Conservation (phyloP, 2,113 vertebrate genomes). For the Paradisaea rubra region DNA sequence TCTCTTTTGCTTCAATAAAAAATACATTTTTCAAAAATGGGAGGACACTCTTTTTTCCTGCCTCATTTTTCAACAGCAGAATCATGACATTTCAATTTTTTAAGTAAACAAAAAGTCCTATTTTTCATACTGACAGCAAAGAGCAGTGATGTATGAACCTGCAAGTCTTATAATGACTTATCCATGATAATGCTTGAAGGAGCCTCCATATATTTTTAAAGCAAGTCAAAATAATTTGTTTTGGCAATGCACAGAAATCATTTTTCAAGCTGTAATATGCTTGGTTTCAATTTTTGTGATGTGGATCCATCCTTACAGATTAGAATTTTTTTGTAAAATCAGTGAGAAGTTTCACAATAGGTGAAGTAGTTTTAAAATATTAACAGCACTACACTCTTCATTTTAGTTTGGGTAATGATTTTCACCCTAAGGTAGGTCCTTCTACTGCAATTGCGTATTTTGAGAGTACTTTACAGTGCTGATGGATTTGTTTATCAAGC, state of each 20-base stretch:
- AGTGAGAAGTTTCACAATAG: background rate
- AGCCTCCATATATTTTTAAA: conserved; percentile 44
- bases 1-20: conserved; percentile 55
- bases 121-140: conserved; percentile 71
- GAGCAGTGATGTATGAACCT: conserved; percentile 60
- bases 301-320: background rate
- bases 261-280: background rate
- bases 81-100: conserved; percentile 69
- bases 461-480: background rate
- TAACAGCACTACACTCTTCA: background rate
- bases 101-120: conserved; percentile 71
- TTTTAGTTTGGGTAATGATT: background rate
- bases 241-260: background rate
- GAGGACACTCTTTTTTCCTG: conserved; percentile 22
- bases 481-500: background rate
- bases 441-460: background rate
- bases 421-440: background rate
- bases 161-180: conserved; percentile 60
- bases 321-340: background rate
- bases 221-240: conserved; percentile 50
- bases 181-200: conserved; percentile 57
- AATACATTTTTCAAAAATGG: conserved; percentile 53
- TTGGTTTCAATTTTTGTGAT: conserved; percentile 18
- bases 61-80: conserved; percentile 71
- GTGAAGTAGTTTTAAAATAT: background rate